phyloP scores from a whole-genome alignment of 2,888 invertebrate species.

The Hemithea aestivaria region DNA sequence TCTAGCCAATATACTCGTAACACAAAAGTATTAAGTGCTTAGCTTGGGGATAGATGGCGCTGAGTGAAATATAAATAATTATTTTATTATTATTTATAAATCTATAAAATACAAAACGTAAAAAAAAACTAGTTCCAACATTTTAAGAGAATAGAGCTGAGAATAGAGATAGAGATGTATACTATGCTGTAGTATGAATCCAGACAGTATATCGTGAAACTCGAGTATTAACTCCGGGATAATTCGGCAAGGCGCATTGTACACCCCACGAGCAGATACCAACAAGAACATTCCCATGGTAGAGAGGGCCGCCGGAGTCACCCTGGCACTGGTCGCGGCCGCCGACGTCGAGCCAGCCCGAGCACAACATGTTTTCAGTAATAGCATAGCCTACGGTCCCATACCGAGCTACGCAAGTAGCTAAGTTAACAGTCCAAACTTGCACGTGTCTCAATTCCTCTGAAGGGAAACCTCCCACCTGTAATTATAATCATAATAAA shows the following conservation, averaged over 20 bases:
- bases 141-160: no score
- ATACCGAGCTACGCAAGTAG: slow-evolving; percentile 34
- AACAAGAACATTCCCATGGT: slow-evolving; percentile 43
- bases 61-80: no score
- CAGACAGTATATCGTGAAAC: slow-evolving; percentile 42
- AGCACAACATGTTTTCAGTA: slow-evolving; percentile 37
- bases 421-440: slow-evolving; percentile 38
- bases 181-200: slow-evolving; percentile 42
- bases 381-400: slow-evolving; percentile 16
- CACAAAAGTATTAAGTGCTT: no score
- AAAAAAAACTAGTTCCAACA: no score
- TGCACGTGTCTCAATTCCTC: slow-evolving; percentile 44
- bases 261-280: slow-evolving; percentile 48
- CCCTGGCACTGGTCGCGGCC: slow-evolving; percentile 58
- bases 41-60: no score
- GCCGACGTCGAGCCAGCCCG: slow-evolving; percentile 42
- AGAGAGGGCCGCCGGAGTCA: slow-evolving; percentile 52
- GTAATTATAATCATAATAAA: slow-evolving; percentile 7
- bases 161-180: no score
- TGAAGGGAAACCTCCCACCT: slow-evolving; percentile 18
- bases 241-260: slow-evolving; percentile 35
- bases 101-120: no score
- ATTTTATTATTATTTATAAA: no score
- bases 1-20: no score
- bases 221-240: slow-evolving; percentile 48